Evolutionary conservation across 2,113 vertebrate species (phyloP), one percentile per base, ranked within the genome.

Genomic region (Pollimyrus isidori): DNA sequence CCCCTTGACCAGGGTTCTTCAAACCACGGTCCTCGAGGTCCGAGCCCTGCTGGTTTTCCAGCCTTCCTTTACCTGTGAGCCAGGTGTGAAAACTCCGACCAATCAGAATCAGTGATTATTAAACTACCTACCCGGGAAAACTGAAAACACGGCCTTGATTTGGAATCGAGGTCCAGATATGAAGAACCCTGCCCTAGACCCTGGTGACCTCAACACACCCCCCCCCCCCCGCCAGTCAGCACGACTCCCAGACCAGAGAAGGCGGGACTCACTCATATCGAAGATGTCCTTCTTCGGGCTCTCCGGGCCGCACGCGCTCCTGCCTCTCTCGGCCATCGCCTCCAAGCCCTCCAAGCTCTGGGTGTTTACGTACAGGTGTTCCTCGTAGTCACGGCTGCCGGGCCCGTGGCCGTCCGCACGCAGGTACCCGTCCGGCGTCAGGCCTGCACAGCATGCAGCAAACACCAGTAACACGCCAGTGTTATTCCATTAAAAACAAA

Each of bases 351-450:
- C 97, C 46, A 98, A 92, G 89, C 92, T 97, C 94, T 97, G 97
- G 0, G 97, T 99, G 94, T 99, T 99, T 7, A 99, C 98, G 0
- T 99, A 99, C 92, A 98, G 96, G 91, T 99, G 98, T 91, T 98
- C 97, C 92, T 98, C 98, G 0, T 98, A 98, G 91, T 98, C 97
- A 50, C 92, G 95, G 0, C 94, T 94, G 2, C 95, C 94, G n/a
- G 94, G 85, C 1, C 93, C 80, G 45, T 96, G 96, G 23, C 97
- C 11, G 0, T 98, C 98, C 0, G 98, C 97, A 94, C 97, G 96
- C 92, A 98, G 94, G 46, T 98, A 99, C 89, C 97, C 97, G 0
- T 99, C 97, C 0, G 95, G 94, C 0, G 93, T 91, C 91, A 96
- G 92, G 91, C 94, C 94, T 95, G 90, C 11, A 46, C 9, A 3